These are phyloP conservation scores for Acrocyrtus sp. DNA, from an alignment of 2,888 invertebrate genomes.

Conservation along the genomic window DNA sequence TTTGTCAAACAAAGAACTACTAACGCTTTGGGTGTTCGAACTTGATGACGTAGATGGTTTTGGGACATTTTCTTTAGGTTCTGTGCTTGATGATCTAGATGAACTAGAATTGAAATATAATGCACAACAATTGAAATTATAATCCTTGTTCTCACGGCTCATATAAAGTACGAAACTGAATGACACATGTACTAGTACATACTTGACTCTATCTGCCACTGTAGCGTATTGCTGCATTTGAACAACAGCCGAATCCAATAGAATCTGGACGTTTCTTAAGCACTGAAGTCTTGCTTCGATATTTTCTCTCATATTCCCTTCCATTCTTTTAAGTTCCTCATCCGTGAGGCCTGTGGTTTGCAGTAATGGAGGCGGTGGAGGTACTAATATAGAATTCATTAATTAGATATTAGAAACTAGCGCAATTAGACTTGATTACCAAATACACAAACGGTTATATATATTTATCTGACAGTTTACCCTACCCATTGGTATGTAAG, in stretches of 20 bases:
- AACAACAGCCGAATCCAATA: slow-evolving; percentile 92
- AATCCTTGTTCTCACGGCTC: too few relatives aligned
- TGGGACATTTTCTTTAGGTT: neutral
- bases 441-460: neutral
- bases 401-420: neutral
- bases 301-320: slow-evolving; percentile 86
- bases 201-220: slow-evolving; percentile 55
- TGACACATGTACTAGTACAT: slow-evolving; percentile 11
- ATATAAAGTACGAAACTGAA: too few relatives aligned
- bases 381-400: slow-evolving; percentile 66
- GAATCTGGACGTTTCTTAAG: slow-evolving; percentile 84
- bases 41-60: slow-evolving; percentile 1
- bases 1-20: slow-evolving; percentile 1
- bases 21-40: neutral
- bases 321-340: slow-evolving; percentile 88
- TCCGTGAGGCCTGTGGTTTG: slow-evolving; percentile 77
- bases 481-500: slow-evolving; percentile 62
- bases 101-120: slow-evolving; percentile 6
- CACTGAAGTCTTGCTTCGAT: slow-evolving; percentile 91
- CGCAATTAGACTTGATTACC: neutral
- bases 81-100: neutral
- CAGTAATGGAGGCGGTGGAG: slow-evolving; percentile 81
- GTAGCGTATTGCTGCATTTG: slow-evolving; percentile 93
- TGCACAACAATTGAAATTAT: too few relatives aligned
- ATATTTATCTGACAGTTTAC: neutral